These are phyloP conservation scores for Oedothorax gibbosus DNA, from an alignment of 1,140 invertebrate genomes.

Conservation along the genomic window DNA sequence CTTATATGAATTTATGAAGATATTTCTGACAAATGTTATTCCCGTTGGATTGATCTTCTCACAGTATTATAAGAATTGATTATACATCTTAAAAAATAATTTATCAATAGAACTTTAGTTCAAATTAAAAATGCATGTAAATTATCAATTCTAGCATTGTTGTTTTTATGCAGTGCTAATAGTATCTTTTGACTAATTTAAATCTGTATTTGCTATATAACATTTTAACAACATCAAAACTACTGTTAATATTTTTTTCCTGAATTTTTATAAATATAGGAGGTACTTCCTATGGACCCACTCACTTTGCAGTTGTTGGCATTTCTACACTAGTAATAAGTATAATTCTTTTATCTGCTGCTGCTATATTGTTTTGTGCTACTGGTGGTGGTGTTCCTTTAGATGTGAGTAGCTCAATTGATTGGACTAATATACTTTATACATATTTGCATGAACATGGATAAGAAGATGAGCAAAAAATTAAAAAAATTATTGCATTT, in stretches of 20 bases:
- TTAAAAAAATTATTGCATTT: neutral
- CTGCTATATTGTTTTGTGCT: slow-evolving; percentile 28
- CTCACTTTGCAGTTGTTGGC: slow-evolving; percentile 25
- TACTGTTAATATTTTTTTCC: neutral
- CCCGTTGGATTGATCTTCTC: too few species aligned
- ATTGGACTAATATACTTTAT: neutral
- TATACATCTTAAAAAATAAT: too few species aligned
- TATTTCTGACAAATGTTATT: too few species aligned
- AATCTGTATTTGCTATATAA: neutral
- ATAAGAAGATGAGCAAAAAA: neutral
- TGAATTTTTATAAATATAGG: neutral
- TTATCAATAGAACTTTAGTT: too few species aligned
- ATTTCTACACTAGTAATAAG: slow-evolving; percentile 9
- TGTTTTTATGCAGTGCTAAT: neutral
- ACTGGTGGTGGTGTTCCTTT: slow-evolving; percentile 39
- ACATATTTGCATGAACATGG: neutral
- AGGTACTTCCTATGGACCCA: neutral
- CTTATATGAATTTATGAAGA: too few species aligned
- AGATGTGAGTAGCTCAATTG: slow-evolving; percentile 41
- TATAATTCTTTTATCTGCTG: slow-evolving; percentile 12
- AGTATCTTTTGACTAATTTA: neutral
- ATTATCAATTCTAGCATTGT: too few species aligned
- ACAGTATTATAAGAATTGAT: too few species aligned
- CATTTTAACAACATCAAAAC: neutral
- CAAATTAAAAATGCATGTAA: too few species aligned